Evolutionary conservation across 2,888 invertebrate genomes (phyloP), one percentile per base, ranked within the genome.

Genomic region (Hylaea fasciaria): DNA sequence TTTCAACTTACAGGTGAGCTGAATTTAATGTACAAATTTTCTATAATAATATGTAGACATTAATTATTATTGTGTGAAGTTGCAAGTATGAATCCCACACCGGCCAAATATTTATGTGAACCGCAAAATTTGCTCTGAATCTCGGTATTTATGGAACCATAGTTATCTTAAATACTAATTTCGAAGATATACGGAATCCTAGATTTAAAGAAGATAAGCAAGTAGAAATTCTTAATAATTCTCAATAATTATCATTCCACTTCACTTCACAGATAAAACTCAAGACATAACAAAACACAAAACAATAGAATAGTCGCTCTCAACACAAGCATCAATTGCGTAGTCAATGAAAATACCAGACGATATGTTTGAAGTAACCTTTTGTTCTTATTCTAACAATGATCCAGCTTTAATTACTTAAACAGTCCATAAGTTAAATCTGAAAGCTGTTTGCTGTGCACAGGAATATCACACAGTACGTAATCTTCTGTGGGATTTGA

Each of bases 331-430:
- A n/a, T 37, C 12, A n/a, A 37, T 37, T 37, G n/a, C 3, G 16
- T 51, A 14, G 9, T 44, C 29, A 53, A 16, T 46, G 63, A 46
- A 60, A 63, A 64, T 55, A 43, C 46, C 37, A 52, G 14, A 50
- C 57, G 32, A 32, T 32, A 8, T 51, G 46, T 70, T 56, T 69
- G 55, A 69, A 68, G 66, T 41, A 64, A 60, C 65, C 70, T 73
- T 76, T 73, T 71, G 68, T 77, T 79, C 66, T 62, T 65, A 66
- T 71, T 66, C 46, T 55, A 43, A 43, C 2, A 57, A 76, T 72
- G 56, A 68, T 56, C 63, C 50, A 68, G 57, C 66, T 67, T 72
- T 79, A 78, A 80, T 77, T 76, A 79, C 77, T 70, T 69, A 71
- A 78, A 70, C 77, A 74, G 73, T 69, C 69, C 60, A 37, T 45